Conservation (phyloP, 1,140 invertebrate species). For the Linepithema humile region DNA sequence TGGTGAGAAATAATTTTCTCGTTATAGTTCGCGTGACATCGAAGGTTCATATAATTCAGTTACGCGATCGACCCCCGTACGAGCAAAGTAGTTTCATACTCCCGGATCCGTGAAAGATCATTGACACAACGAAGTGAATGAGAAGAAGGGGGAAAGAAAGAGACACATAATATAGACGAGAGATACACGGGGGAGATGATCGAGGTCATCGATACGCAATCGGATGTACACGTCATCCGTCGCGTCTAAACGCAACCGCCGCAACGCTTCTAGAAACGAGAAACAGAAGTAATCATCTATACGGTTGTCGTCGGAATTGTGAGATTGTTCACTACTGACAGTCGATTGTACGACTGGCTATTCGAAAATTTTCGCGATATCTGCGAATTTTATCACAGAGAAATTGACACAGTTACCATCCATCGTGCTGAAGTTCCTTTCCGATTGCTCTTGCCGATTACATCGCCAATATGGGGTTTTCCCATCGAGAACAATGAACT, state of each 20-base stretch:
- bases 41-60: constrained; percentile 48
- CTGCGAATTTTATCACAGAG: not conserved
- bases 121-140: constrained; percentile 72
- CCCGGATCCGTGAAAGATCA: constrained; percentile 59
- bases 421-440: not conserved
- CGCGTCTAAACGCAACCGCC: constrained; percentile 28
- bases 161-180: constrained; percentile 4
- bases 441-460: not conserved
- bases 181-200: constrained; percentile 53
- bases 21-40: constrained; percentile 14
- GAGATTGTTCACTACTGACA: not conserved
- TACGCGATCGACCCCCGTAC: constrained; percentile 33
- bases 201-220: constrained; percentile 71
- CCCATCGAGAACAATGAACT: not conserved
- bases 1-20: constrained; percentile 32
- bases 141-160: constrained; percentile 24
- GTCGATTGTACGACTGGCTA: not conserved
- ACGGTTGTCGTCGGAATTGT: not conserved
- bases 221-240: constrained; percentile 39
- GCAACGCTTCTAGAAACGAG: constrained; percentile 51
- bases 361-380: not conserved
- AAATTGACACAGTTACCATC: constrained; percentile 13
- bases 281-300: constrained; percentile 19
- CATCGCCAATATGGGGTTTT: not conserved
- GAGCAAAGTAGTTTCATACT: constrained; percentile 56